Evolutionary conservation across 2,113 vertebrate species (phyloP).

Genomic region (Calidris pugnax): DNA sequence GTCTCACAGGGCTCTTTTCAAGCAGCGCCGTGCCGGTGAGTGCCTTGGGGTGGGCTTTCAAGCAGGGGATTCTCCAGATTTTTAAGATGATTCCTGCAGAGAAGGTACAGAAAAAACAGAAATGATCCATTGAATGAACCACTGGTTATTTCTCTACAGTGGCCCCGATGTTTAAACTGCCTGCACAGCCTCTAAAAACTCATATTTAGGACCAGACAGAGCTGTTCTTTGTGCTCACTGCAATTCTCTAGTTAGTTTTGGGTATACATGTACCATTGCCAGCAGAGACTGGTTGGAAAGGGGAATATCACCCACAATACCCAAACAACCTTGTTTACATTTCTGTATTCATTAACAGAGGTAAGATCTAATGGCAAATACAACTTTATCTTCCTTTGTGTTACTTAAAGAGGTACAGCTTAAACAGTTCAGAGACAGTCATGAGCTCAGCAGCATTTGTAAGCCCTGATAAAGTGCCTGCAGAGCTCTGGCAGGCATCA

Average conservation of each 20-base stretch:
- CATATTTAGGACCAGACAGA: neutral
- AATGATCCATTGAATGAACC: neutral
- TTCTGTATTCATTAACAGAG: constrained; percentile 70
- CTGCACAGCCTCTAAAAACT: neutral
- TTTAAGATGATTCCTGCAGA: neutral
- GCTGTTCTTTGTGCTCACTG: neutral
- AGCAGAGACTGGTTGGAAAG: neutral
- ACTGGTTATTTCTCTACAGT: neutral
- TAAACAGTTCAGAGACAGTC: neutral
- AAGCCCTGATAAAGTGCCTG: neutral
- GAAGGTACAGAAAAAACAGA: neutral
- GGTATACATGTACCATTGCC: neutral
- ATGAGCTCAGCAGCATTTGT: neutral
- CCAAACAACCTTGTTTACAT: constrained; percentile 51
- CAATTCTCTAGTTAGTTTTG: neutral
- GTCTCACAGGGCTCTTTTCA: neutral
- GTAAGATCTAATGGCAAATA: neutral
- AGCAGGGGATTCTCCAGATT: neutral
- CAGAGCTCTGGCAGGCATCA: neutral
- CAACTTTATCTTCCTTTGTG: neutral
- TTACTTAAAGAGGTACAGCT: neutral
- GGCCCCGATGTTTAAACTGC: neutral
- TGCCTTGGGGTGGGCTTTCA: neutral
- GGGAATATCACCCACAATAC: neutral
- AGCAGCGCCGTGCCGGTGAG: neutral